Percentiles rank a stretch among this genome's conserved stretches.
Conservation (phyloP, 2,797 vertebrate species). For the Ctenopoma multispine region DNA sequence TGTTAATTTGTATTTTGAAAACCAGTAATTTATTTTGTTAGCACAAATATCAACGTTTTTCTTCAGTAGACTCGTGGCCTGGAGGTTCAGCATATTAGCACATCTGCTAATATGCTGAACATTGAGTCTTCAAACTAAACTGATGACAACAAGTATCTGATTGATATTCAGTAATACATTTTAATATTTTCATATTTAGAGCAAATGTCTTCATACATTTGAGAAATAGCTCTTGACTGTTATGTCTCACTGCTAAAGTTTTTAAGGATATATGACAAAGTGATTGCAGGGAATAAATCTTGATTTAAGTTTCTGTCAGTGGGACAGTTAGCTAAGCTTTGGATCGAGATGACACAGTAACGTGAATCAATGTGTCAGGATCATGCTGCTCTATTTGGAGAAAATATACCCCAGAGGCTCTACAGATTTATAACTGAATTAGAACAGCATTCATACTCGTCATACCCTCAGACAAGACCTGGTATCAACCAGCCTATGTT, state of each 20-base stretch:
- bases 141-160: constrained; percentile 37
- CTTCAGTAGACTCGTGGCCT: background rate
- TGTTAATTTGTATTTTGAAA: background rate
- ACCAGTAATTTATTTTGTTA: background rate
- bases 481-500: constrained; percentile 39
- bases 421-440: constrained; percentile 47
- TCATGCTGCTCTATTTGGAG: constrained; percentile 50
- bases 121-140: constrained; percentile 15
- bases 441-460: constrained; percentile 54
- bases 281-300: constrained; percentile 57
- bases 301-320: constrained; percentile 32
- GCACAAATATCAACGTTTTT: background rate
- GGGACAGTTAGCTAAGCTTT: constrained; percentile 31
- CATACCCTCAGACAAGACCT: constrained; percentile 40
- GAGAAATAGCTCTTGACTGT: background rate
- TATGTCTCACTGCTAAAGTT: background rate
- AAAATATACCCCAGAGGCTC: constrained; percentile 51
- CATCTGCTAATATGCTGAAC: constrained; percentile 28
- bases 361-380: constrained; percentile 42
- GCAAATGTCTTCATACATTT: constrained; percentile 43
- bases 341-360: constrained; percentile 42
- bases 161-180: constrained; percentile 36
- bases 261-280: constrained; percentile 38
- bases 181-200: constrained; percentile 35
- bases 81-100: constrained; percentile 17